Conservation (phyloP, 2,888 invertebrate species). For the Petrolisthes manimaculis region DNA sequence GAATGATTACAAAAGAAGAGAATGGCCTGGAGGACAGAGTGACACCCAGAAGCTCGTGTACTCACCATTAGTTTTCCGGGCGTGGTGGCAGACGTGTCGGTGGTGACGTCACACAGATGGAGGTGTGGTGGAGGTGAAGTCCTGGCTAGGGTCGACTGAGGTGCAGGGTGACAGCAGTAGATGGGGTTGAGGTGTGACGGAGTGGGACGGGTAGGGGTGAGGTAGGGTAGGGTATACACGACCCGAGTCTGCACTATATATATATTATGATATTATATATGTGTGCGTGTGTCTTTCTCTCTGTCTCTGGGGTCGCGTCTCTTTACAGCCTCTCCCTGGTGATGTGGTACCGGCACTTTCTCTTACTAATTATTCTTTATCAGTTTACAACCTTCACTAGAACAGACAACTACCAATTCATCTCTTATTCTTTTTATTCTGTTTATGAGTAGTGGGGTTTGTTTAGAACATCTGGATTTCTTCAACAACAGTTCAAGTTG, state of each 20-base stretch:
- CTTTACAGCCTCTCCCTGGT: too few species aligned
- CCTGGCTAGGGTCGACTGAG: background rate
- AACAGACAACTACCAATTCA: too few species aligned
- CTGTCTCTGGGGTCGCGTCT: too few species aligned
- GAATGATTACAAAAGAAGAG: background rate
- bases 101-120: constrained; percentile 5
- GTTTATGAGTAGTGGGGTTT: too few species aligned
- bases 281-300: too few species aligned
- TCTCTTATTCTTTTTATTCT: too few species aligned
- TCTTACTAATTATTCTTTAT: too few species aligned
- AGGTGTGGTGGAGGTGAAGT: background rate
- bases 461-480: too few species aligned
- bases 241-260: background rate
- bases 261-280: too few species aligned
- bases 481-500: too few species aligned
- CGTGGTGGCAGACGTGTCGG: constrained; percentile 38
- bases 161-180: constrained; percentile 21
- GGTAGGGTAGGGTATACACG: background rate
- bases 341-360: too few species aligned
- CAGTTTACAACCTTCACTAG: too few species aligned
- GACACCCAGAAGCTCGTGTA: background rate
- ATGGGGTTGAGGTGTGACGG: constrained; percentile 8
- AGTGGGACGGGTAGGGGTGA: background rate
- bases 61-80: constrained; percentile 51
- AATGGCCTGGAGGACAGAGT: background rate